Conservation (phyloP, 2,888 invertebrate species). For the Stramonita haemastoma region DNA sequence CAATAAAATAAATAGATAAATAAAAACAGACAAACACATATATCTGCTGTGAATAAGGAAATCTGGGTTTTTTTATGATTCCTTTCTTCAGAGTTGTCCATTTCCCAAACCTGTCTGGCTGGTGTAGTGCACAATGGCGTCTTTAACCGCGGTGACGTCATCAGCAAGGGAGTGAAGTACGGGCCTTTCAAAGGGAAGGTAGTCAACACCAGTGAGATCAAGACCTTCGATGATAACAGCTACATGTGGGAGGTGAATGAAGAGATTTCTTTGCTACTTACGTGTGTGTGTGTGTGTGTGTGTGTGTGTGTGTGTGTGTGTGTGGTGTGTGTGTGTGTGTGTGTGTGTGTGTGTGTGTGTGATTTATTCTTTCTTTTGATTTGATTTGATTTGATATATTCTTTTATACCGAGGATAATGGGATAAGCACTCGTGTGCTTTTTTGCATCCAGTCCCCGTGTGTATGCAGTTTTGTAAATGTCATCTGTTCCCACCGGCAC, state of each 20-base stretch:
- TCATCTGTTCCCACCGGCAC: too few species aligned
- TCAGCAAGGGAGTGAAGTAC: slow-evolving; percentile 72
- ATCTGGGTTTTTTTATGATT: too few species aligned
- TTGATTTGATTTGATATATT: not conserved
- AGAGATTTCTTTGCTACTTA: not conserved
- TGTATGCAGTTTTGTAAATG: too few species aligned
- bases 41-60: too few species aligned
- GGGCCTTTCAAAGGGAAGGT: slow-evolving; percentile 77
- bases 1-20: too few species aligned
- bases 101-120: slow-evolving; percentile 72
- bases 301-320: not conserved
- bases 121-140: slow-evolving; percentile 75
- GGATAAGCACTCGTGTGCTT: too few species aligned
- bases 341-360: too few species aligned
- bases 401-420: too few species aligned
- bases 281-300: not conserved
- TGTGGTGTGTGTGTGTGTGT: too few species aligned
- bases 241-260: slow-evolving; percentile 77
- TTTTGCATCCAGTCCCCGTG: too few species aligned
- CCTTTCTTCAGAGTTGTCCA: slow-evolving; percentile 58
- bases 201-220: slow-evolving; percentile 77
- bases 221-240: slow-evolving; percentile 76
- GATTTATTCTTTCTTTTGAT: not conserved
- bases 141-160: slow-evolving; percentile 70
- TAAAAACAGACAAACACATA: too few species aligned